Evolutionary conservation across 2,113 vertebrate species (phyloP).

Genomic region (Eira barbara): DNA sequence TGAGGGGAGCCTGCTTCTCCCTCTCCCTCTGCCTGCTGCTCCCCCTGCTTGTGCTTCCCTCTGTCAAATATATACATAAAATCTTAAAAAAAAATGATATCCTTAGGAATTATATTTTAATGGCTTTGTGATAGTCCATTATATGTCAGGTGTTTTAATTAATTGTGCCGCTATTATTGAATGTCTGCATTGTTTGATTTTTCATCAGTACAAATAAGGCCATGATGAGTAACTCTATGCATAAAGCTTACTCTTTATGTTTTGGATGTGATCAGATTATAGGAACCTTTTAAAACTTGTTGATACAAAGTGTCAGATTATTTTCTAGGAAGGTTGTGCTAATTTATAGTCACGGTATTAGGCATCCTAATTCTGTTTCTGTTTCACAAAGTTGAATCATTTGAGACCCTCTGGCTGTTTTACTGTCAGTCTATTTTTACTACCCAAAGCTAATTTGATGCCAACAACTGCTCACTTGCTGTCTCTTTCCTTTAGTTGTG

Average conservation of each 20-base stretch:
- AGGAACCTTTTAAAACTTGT: not conserved
- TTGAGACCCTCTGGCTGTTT: not conserved
- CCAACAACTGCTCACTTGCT: not conserved
- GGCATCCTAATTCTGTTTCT: not conserved
- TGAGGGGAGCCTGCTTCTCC: no score
- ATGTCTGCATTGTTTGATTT: not conserved
- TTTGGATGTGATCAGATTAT: not conserved
- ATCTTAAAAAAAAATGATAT: not conserved
- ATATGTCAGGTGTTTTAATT: not conserved
- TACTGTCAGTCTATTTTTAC: not conserved
- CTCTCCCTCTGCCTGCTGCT: no score
- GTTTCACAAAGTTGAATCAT: not conserved
- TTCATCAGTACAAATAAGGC: not conserved
- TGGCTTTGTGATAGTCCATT: not conserved
- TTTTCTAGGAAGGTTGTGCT: not conserved
- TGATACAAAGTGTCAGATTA: not conserved
- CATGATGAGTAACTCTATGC: not conserved
- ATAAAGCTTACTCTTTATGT: not conserved
- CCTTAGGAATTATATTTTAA: not conserved
- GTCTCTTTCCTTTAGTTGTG: not conserved
- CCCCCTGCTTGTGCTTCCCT: no score
- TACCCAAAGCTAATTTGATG: not conserved
- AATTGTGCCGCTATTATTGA: not conserved
- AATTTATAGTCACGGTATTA: not conserved
- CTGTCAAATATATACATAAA: no score